Base-by-base conservation (phyloP, 2,888 invertebrate species). In the Drosophila antonietae region DNA sequence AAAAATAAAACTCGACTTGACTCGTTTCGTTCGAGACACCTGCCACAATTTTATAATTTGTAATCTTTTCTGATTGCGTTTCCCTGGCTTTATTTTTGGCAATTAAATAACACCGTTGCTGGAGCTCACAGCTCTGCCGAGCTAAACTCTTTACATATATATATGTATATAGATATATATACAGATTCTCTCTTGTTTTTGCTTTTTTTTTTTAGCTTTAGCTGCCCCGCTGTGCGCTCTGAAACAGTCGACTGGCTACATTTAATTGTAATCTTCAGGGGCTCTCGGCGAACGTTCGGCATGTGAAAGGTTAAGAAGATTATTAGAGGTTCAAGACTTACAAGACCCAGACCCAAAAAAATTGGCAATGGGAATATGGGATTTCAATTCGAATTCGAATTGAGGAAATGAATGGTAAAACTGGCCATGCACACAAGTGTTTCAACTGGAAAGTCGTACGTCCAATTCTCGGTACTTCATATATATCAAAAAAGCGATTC, bases 231-330 rank as follows among this genome's bases (percentile, higher is more conserved):
- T 88, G 85, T 7, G 89, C 66, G 64, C 58, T 75, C 61, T 66
- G 56, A 41, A 52, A 56, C 68, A 43, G 68, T 56, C 78, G 59
- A 67, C 44, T 65, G 78, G 81, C 81, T 68, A 66, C 63, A 81
- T 78, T 87, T 83, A 89, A 83, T 83, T 89, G 88, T 89, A 78
- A 81, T 83, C 75, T 83, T 83, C 89, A 59, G 89, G 89, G 89
- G 89, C 67, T 83, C 88, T 23, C 35, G 49, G 28, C 49, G 65
- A 68, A 10, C 53, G 46, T 46, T 53, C 57, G 33, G 37, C 61
- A 49, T 74, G 77, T 77, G 77, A 80, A 71, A 80, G 77, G 77
- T 80, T 70, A 57, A 47, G 47, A 69, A 62, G 67, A 31, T 58
- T 55, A 58, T 55, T 68, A 33, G 75, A 80, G 64, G 75, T 80